These are phyloP conservation scores for Chloropsis hardwickii DNA, from an alignment of 2,113 vertebrate genomes.

Conservation along the genomic window DNA sequence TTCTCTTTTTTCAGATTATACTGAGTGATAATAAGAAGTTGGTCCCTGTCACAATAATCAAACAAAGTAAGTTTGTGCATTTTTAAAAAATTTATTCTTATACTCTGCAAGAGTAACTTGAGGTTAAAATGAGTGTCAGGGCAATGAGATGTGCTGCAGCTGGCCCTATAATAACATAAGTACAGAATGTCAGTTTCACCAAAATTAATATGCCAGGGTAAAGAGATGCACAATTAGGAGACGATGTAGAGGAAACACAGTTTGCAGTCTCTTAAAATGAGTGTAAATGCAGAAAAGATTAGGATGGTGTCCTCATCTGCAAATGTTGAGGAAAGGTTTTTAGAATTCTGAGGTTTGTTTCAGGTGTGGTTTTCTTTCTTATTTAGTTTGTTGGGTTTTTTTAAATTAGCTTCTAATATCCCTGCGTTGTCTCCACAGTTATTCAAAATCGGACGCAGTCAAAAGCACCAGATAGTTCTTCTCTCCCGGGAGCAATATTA, in stretches of 20 bases:
- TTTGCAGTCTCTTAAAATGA: background rate
- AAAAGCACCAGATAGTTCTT: slow-evolving; percentile 65
- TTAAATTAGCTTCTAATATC: background rate
- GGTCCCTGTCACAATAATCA: slow-evolving; percentile 76
- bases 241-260: background rate
- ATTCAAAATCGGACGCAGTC: slow-evolving; percentile 73
- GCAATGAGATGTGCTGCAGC: background rate
- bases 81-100: background rate
- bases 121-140: background rate
- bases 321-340: background rate
- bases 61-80: slow-evolving; percentile 71
- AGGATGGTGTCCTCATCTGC: background rate
- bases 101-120: background rate
- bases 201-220: background rate
- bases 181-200: background rate
- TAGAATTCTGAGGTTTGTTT: background rate
- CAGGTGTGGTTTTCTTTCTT: background rate
- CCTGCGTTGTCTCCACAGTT: slow-evolving; percentile 65
- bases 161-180: background rate
- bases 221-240: background rate
- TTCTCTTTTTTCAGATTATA: slow-evolving; percentile 61
- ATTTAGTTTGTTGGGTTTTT: background rate
- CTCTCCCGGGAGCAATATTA: slow-evolving; percentile 72
- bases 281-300: background rate
- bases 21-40: slow-evolving; percentile 65